Evolutionary conservation across 1,140 invertebrate genomes (phyloP).

Genomic region (Pteromalus puparum): DNA sequence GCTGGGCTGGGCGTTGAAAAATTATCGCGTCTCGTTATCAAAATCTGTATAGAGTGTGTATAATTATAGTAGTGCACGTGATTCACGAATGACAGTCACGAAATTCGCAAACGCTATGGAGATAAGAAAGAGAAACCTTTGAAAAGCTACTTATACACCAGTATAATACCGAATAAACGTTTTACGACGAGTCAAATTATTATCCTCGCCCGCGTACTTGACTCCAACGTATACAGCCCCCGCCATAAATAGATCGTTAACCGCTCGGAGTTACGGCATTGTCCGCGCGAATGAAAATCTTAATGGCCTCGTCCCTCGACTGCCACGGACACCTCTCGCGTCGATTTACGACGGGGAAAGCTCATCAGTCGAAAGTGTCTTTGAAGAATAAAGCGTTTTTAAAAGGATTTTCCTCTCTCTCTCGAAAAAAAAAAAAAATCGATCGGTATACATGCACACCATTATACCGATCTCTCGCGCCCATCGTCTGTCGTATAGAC

Average conservation of each 20-base stretch:
- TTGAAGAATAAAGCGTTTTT: too few species aligned
- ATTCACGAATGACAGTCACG: too few species aligned
- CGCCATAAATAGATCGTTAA: constrained; percentile 25
- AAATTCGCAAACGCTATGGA: too few species aligned
- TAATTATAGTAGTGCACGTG: too few species aligned
- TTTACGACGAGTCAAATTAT: neutral
- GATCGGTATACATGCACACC: neutral
- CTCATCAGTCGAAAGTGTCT: too few species aligned
- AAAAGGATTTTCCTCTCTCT: too few species aligned
- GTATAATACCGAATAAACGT: too few species aligned
- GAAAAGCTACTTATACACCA: too few species aligned
- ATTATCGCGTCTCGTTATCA: neutral
- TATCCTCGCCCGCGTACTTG: neutral
- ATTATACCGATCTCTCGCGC: neutral
- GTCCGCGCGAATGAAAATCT: constrained; percentile 32
- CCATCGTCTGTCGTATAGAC: constrained; percentile 3
- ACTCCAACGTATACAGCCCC: neutral
- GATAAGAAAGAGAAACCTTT: neutral
- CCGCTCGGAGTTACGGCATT: neutral
- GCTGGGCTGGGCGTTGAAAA: too few species aligned
- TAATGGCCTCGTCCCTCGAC: neutral
- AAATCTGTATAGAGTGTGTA: neutral
- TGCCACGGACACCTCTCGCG: neutral
- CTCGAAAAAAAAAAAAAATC: neutral
- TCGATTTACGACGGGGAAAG: constrained; percentile 9